Evolutionary conservation across 2,797 vertebrate genomes (phyloP), one percentile per base, ranked within the genome.

Genomic region (Tarsius wallacei): DNA sequence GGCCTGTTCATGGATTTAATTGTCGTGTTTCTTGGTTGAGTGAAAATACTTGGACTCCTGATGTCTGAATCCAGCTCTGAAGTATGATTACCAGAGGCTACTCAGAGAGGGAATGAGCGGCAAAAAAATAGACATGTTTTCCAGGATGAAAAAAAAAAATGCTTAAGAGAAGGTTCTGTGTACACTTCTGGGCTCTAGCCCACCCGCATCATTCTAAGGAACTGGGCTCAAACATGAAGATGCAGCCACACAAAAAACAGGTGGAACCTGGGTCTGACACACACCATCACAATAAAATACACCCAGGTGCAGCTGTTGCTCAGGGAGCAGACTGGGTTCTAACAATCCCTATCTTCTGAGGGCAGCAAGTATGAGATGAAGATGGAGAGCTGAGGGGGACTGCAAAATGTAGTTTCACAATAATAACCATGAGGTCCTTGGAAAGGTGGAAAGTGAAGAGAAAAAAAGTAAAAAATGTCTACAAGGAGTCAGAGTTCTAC

Each of bases 11-110:
- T 64, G 59, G 66, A 78, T 70, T 74, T 64, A 84, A 92, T 21
- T 84, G 87, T 77, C 84, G 33, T 95, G 74, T 81, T 90, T 91
- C 71, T 81, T 70, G 31, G n/a, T 76, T 91, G 94, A 96, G 19
- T 91, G 63, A 92, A 95, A 93, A 76, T 31, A 87, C 61, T 53
- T 26, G 64, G 17, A 91, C 26, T 49, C 64, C 71, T 73, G 17
- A 47, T 63, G 86, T 90, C 77, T 78, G 81, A 86, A 68, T 78
- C 55, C 11, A 82, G 55, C 74, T 81, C 21, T 33, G 33, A 89
- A 90, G 70, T 64, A n/a, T 53, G 42, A 68, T 57, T 49, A 36
- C 19, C 15, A 80, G 2, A 47, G 33, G 19, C 26, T 89, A 86
- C 55, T 31, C 16, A 59, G 77, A 84, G 85, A 94, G 51, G 57